Percentiles rank a stretch among this genome's conserved stretches.
These are phyloP conservation scores for Lepus americanus DNA, from an alignment of 2,113 vertebrate genomes.

Conservation along the genomic window DNA sequence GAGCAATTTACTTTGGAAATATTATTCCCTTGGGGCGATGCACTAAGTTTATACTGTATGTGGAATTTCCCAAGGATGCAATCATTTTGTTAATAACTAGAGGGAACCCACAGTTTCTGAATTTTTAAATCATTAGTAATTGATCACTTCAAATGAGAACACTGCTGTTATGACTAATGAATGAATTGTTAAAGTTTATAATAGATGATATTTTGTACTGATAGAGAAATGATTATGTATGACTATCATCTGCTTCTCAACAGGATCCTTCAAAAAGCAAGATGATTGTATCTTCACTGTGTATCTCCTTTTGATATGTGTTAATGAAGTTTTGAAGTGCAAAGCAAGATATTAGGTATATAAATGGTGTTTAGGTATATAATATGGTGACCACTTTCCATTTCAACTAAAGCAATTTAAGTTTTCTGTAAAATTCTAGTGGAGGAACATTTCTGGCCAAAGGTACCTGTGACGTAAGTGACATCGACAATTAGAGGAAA, in stretches of 20 bases:
- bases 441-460: neutral
- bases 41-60: neutral
- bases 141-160: slow-evolving; percentile 71
- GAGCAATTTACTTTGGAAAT: slow-evolving; percentile 8
- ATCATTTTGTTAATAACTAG: slow-evolving; percentile 64
- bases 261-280: slow-evolving; percentile 61
- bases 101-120: slow-evolving; percentile 67
- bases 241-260: slow-evolving; percentile 64
- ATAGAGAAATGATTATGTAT: slow-evolving; percentile 71
- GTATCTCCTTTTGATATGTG: slow-evolving; percentile 62
- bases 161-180: slow-evolving; percentile 78
- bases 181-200: slow-evolving; percentile 73
- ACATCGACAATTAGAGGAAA: neutral
- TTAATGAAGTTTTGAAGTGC: slow-evolving; percentile 52
- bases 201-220: slow-evolving; percentile 69
- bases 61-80: slow-evolving; percentile 39
- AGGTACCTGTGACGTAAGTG: neutral
- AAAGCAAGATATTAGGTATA: slow-evolving; percentile 4
- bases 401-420: neutral
- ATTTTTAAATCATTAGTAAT: slow-evolving; percentile 78
- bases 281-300: slow-evolving; percentile 54
- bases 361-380: neutral
- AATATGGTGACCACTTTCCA: neutral
- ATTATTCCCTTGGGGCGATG: neutral
- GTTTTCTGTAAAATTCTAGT: neutral